phyloP scores from a whole-genome alignment of 1,140 invertebrate species.

The Lasaia peninsularis region DNA sequence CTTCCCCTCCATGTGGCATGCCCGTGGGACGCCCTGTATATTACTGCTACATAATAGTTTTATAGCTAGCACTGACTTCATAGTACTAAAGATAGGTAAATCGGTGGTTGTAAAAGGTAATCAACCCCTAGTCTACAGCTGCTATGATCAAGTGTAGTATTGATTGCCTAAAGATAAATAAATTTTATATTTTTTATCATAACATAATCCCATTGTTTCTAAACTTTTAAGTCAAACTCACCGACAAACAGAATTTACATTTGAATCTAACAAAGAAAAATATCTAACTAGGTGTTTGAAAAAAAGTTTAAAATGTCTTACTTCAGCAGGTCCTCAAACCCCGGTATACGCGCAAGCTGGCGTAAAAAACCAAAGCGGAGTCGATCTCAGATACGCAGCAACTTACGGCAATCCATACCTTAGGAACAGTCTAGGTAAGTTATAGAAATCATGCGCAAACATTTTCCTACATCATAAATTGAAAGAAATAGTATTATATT shows the following conservation, averaged over 20 bases:
- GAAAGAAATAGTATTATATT: no score
- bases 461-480: no score
- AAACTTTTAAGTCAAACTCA: no score
- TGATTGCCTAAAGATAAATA: not conserved
- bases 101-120: not conserved
- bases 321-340: constrained; percentile 33
- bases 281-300: no score
- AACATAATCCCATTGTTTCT: no score
- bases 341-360: constrained; percentile 56
- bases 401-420: constrained; percentile 93
- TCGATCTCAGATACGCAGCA: constrained; percentile 91
- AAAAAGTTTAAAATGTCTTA: not conserved
- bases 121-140: not conserved
- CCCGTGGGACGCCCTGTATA: no score
- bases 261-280: no score
- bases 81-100: not conserved
- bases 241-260: no score
- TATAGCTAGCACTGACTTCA: no score
- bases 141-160: no score
- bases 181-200: constrained; percentile 15
- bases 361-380: constrained; percentile 59
- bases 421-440: constrained; percentile 79
- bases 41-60: no score
- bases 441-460: not conserved
- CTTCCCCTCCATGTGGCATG: no score